Conservation (phyloP, 1,140 invertebrate species). For the Nasonia longicornis region DNA sequence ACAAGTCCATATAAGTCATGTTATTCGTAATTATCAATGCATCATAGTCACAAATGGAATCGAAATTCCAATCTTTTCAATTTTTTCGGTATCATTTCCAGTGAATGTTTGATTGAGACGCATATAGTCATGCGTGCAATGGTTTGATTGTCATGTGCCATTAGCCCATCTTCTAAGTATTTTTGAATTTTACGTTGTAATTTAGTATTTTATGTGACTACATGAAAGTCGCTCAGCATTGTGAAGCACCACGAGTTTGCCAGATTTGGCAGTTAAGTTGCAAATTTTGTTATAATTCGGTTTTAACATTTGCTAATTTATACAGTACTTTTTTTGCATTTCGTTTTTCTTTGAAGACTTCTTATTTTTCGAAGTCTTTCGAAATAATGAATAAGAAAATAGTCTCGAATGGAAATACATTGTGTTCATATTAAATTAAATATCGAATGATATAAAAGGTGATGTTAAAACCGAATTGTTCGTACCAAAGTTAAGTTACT, state of each 20-base stretch:
- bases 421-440: not conserved
- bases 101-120: not conserved
- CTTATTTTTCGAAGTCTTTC: too few relatives aligned
- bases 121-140: slow-evolving; percentile 7
- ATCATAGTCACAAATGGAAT: slow-evolving; percentile 4
- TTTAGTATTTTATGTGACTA: not conserved
- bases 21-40: not conserved
- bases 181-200: not conserved
- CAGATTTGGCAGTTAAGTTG: not conserved
- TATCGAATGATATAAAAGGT: not conserved
- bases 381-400: too few relatives aligned
- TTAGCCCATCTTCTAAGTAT: not conserved
- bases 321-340: not conserved
- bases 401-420: too few relatives aligned
- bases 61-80: not conserved
- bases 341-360: not conserved
- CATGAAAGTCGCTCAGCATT: not conserved
- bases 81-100: slow-evolving; percentile 23
- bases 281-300: slow-evolving; percentile 22
- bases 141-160: slow-evolving; percentile 15
- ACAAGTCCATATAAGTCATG: not conserved
- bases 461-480: slow-evolving; percentile 12
- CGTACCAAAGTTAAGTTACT: slow-evolving; percentile 48
- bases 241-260: not conserved
- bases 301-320: not conserved